Evolutionary conservation across 1,140 invertebrate species (phyloP).

Genomic region (Cyphomyrmex costatus): DNA sequence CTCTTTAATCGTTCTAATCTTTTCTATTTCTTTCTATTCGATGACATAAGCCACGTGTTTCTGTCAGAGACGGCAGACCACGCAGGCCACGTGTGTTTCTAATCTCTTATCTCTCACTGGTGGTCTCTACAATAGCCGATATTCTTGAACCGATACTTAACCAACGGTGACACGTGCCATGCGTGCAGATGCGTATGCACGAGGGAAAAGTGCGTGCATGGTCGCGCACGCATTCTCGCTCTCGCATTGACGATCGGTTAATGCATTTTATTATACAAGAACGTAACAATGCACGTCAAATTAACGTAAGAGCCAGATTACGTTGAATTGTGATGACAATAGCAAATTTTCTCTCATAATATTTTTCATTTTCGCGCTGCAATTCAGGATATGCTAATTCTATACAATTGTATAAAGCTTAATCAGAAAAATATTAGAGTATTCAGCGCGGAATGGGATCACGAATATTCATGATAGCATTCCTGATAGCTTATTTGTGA

Average conservation of each 20-base stretch:
- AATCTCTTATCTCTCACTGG: constrained; percentile 71
- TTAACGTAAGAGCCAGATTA: not conserved
- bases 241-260: not conserved
- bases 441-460: not conserved
- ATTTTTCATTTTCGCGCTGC: not conserved
- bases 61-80: constrained; percentile 44
- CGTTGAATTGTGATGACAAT: not conserved
- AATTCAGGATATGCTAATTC: not conserved
- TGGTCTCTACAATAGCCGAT: constrained; percentile 51
- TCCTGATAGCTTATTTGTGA: not conserved
- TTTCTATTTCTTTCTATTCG: constrained; percentile 73
- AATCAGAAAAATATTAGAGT: not conserved
- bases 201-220: constrained; percentile 7
- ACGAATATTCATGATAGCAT: not conserved
- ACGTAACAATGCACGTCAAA: not conserved
- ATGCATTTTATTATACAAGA: not conserved
- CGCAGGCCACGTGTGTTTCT: constrained; percentile 64
- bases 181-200: constrained; percentile 21
- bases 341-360: constrained; percentile 3
- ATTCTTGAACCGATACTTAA: constrained; percentile 16
- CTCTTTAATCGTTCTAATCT: constrained; percentile 59
- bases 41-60: constrained; percentile 72
- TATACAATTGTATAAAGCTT: not conserved
- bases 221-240: constrained; percentile 18
- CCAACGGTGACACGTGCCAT: constrained; percentile 51